Evolutionary conservation across 2,888 invertebrate genomes (phyloP), one percentile per base, ranked within the genome.

Genomic region (Hirtodrosophila trivittata): DNA sequence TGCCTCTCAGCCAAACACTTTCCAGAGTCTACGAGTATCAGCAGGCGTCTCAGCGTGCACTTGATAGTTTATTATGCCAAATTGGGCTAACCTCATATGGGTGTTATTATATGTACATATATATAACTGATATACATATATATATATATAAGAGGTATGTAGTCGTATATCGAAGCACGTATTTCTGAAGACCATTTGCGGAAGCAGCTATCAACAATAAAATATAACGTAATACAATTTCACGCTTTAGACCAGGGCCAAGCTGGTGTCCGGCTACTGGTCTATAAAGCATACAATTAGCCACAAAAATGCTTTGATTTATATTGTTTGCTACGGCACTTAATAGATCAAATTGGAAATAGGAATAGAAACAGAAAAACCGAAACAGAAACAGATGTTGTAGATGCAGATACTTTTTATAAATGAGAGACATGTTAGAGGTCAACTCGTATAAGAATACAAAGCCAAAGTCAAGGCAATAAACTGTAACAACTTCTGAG

Each of bases 201-300:
- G 75, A 75, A 75, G 74, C 74, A 52, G 50, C 56, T 55, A 76
- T 65, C 60, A 68, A 57, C 56, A 62, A 65, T 50, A 58, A 37
- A 49, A 28, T 59, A 50, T 59, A 68, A 41, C 59, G 64, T 72
- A 69, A 77, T 69, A 69, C 75, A 69, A 77, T 75, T 75, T 77
- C 74, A 77, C 66, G 75, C 75, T 64, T 33, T 12, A 60, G 57
- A 52, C 59, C 63, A 74, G 69, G 75, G 75, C 69, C 74, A 77
- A 75, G 67, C 50, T 14, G 28, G 7, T 28, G 28, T 67, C 25
- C 26, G 66, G 58, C 70, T 72, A 74, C 73, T 73, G 76, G 54
- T 57, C 18, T 69, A 42, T 56, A 51, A 52, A 45, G 41, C 47
- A 33, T 39, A 65, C 75, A 77, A 75, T 77, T 74, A 74, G 77